A percentile compares a stretch with the other conserved stretches of the same genome.
Conservation (phyloP, 2,113 vertebrate species). For the Garra rufa region DNA sequence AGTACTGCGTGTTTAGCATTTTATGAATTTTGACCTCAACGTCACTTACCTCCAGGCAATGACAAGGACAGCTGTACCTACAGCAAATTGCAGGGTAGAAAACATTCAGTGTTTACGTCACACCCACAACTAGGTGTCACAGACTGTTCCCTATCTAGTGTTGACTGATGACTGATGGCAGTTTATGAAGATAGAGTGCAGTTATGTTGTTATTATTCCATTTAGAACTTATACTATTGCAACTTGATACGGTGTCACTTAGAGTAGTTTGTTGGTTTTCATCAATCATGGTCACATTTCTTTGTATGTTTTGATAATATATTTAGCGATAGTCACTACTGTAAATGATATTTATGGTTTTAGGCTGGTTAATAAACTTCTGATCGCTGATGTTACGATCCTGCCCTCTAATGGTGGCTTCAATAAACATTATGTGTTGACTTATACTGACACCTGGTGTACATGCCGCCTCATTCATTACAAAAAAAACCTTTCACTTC, state of each 20-base stretch:
- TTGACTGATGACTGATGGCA: conserved; percentile 17
- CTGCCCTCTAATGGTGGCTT: conserved; percentile 62
- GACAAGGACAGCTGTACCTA: background rate
- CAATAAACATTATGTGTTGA: background rate
- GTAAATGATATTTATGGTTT: too few relatives aligned
- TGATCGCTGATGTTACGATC: conserved; percentile 3
- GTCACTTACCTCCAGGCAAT: background rate
- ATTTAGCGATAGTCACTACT: too few relatives aligned
- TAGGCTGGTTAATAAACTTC: background rate
- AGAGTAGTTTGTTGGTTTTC: background rate
- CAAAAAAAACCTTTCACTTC: background rate
- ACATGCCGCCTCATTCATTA: background rate
- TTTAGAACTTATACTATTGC: background rate
- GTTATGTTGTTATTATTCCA: background rate
- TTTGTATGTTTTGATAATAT: too few relatives aligned
- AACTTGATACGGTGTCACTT: background rate
- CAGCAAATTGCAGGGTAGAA: conserved; percentile 1
- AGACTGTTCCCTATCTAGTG: background rate
- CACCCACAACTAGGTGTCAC: background rate
- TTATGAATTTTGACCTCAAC: background rate
- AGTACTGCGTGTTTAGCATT: background rate
- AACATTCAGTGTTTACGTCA: background rate
- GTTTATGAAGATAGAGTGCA: background rate
- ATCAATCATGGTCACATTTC: background rate
- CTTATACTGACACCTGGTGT: background rate